These are phyloP conservation scores for Onychomys torridus DNA, from an alignment of 2,797 vertebrate species.

Conservation along the genomic window DNA sequence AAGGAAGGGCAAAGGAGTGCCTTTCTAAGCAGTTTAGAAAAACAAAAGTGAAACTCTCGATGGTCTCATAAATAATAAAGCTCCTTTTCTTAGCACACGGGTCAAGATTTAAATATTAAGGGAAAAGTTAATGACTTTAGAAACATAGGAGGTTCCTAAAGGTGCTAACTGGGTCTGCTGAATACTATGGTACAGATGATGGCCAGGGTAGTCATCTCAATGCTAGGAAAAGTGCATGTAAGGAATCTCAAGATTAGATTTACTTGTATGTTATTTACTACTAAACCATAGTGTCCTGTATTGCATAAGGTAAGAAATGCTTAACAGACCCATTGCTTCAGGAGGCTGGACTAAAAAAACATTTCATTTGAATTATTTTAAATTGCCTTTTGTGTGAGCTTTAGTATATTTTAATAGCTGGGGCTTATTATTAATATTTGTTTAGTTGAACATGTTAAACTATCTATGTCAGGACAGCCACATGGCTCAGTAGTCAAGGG, in stretches of 20 bases:
- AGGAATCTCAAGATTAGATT: not conserved
- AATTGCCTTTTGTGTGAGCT: conserved; percentile 9
- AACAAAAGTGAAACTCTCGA: conserved; percentile 18
- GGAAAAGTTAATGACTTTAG: conserved; percentile 27
- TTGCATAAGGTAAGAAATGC: not conserved
- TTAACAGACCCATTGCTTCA: conserved; percentile 22
- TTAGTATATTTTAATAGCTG: conserved; percentile 4
- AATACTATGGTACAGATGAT: not conserved
- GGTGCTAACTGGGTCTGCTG: not conserved
- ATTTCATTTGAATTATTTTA: not conserved
- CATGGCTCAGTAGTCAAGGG: not conserved
- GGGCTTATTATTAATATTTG: not conserved
- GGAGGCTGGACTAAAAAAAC: conserved; percentile 11
- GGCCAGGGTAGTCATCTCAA: not conserved
- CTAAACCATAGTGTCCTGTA: not conserved
- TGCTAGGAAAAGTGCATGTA: not conserved
- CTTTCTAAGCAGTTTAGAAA: conserved; percentile 48
- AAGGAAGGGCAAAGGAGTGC: not conserved
- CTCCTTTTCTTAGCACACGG: not conserved
- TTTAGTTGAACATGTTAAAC: conserved; percentile 10
- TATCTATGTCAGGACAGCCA: not conserved
- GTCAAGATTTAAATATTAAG: conserved; percentile 40
- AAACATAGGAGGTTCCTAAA: not conserved
- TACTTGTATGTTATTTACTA: conserved; percentile 2
- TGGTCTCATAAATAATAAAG: not conserved